phyloP scores from a whole-genome alignment of 2,888 invertebrate genomes.

The Sthenelais limicola region DNA sequence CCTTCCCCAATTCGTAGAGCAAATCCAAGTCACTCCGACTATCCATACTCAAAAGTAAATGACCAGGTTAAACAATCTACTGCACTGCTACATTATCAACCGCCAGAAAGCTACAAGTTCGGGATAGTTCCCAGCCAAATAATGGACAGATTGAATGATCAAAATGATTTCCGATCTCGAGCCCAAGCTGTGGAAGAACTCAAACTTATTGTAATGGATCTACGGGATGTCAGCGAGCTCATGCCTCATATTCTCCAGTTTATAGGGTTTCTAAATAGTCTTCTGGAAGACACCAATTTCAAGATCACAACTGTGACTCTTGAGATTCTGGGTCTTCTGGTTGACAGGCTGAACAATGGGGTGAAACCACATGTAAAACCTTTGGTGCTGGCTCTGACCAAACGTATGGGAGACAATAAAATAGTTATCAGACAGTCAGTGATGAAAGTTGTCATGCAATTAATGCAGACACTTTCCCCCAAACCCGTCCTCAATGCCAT shows the following conservation, averaged over 20 bases:
- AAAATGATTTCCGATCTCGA: slow-evolving; percentile 77
- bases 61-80: slow-evolving; percentile 13
- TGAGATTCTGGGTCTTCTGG: slow-evolving; percentile 73
- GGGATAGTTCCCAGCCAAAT: slow-evolving; percentile 73
- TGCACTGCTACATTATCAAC: slow-evolving; percentile 31
- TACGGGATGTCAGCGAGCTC: slow-evolving; percentile 69
- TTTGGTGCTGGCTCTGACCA: slow-evolving; percentile 72
- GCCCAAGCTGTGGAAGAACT: slow-evolving; percentile 78
- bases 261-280: slow-evolving; percentile 76
- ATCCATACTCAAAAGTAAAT: neutral
- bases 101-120: slow-evolving; percentile 59
- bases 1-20: slow-evolving; percentile 4
- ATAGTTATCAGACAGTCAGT: slow-evolving; percentile 74
- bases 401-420: slow-evolving; percentile 74
- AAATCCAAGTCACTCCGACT: slow-evolving; percentile 20
- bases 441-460: slow-evolving; percentile 73
- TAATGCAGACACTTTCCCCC: slow-evolving; percentile 75
- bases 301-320: slow-evolving; percentile 74
- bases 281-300: slow-evolving; percentile 78
- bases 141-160: slow-evolving; percentile 71
- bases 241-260: slow-evolving; percentile 79
- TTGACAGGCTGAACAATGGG: slow-evolving; percentile 70
- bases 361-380: slow-evolving; percentile 74
- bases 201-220: slow-evolving; percentile 74
- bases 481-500: slow-evolving; percentile 75